Conservation (phyloP, 1,140 invertebrate species). For the Chrysomallon squamiferum region DNA sequence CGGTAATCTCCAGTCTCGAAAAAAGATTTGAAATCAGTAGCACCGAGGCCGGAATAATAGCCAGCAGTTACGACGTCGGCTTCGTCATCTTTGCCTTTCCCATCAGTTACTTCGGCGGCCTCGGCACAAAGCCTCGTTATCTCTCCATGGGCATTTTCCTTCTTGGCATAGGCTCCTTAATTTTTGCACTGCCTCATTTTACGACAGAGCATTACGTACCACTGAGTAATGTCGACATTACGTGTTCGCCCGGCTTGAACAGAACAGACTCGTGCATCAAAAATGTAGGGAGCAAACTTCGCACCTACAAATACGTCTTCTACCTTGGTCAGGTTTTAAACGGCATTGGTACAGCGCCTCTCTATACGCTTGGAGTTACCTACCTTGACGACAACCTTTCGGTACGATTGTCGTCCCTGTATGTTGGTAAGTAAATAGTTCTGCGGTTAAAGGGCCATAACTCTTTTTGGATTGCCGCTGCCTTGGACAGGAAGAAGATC, state of each 20-base stretch:
- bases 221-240: conserved; percentile 5
- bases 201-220: conserved; percentile 63
- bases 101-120: conserved; percentile 84
- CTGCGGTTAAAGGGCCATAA: too few species aligned
- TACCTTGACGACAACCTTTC: conserved; percentile 62
- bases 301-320: conserved; percentile 66
- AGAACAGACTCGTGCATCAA: conserved; percentile 10
- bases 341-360: conserved; percentile 85
- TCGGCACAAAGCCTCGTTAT: conserved; percentile 81
- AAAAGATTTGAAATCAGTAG: conserved; percentile 78
- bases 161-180: conserved; percentile 78
- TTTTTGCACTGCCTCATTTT: conserved; percentile 94
- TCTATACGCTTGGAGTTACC: conserved; percentile 65
- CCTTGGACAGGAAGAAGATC: too few species aligned
- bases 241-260: conserved; percentile 22
- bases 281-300: conserved; percentile 32
- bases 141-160: conserved; percentile 81
- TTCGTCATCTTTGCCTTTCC: conserved; percentile 83
- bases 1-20: conserved; percentile 89
- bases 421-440: conserved; percentile 50
- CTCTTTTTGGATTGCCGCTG: too few species aligned
- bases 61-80: conserved; percentile 82
- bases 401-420: conserved; percentile 42
- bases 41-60: conserved; percentile 80
- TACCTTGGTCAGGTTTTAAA: conserved; percentile 90